These are phyloP conservation scores for Sebastes vulpes DNA, from an alignment of 2,797 vertebrate genomes.

Conservation along the genomic window DNA sequence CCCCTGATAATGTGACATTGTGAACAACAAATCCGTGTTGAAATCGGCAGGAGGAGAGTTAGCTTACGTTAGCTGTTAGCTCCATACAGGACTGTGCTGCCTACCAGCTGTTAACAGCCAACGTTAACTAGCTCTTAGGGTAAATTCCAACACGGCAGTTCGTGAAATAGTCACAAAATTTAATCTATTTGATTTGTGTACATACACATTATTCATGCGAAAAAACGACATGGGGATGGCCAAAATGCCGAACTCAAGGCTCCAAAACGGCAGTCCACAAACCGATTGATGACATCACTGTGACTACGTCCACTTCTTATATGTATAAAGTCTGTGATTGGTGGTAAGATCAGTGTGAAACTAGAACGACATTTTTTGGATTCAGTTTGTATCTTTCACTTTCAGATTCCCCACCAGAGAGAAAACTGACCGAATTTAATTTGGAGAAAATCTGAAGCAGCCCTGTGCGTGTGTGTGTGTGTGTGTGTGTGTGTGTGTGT, in stretches of 20 bases:
- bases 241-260: not conserved
- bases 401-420: not conserved
- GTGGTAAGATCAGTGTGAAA: not conserved
- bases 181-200: too few species aligned
- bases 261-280: not conserved
- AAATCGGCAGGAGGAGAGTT: too few species aligned
- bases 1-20: too few species aligned
- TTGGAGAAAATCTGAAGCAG: slow-evolving; percentile 8
- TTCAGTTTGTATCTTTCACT: not conserved
- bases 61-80: too few species aligned
- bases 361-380: not conserved
- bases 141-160: too few species aligned
- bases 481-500: not conserved
- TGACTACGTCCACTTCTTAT: not conserved
- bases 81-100: too few species aligned
- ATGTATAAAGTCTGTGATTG: not conserved
- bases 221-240: not conserved
- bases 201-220: too few species aligned
- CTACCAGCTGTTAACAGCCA: too few species aligned
- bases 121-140: too few species aligned
- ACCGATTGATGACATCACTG: not conserved
- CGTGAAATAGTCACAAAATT: too few species aligned
- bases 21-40: too few species aligned
- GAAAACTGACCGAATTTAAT: slow-evolving; percentile 2
- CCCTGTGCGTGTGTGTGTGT: not conserved